phyloP scores from a whole-genome alignment of 2,797 vertebrate genomes.

The Oophaga sylvatica region DNA sequence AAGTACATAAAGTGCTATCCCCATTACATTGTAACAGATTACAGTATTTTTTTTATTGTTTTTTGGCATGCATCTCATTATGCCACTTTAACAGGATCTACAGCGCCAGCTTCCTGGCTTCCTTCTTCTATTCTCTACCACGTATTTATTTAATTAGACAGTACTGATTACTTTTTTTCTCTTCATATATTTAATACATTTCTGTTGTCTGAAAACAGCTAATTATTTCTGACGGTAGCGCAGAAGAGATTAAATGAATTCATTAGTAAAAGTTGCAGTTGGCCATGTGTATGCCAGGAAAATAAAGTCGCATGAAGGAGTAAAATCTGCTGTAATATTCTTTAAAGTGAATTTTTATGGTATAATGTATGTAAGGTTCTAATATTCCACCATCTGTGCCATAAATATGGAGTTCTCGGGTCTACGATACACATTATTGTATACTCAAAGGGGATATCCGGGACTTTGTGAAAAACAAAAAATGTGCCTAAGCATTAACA shows the following conservation, averaged over 20 bases:
- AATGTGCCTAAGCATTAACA: too few relatives aligned
- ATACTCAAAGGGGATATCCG: too few relatives aligned
- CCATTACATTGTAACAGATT: neutral
- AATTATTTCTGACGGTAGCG: neutral
- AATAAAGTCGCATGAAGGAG: neutral
- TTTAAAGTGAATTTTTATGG: neutral
- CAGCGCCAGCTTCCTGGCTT: neutral
- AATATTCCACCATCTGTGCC: neutral
- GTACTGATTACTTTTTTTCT: neutral
- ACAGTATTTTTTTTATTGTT: neutral
- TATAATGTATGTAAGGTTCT: neutral
- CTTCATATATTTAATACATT: neutral
- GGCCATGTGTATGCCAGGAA: neutral
- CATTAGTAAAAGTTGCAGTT: conserved; percentile 1
- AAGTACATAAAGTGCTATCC: neutral
- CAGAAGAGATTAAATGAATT: conserved; percentile 6
- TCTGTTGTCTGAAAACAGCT: conserved; percentile 9
- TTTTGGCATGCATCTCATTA: neutral
- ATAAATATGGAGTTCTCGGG: too few relatives aligned
- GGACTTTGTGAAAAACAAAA: too few relatives aligned
- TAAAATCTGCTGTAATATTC: neutral
- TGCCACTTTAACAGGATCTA: neutral
- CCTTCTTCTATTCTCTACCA: neutral
- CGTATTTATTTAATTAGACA: neutral
- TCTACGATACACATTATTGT: too few relatives aligned